These are phyloP conservation scores for Parauchenoglanis punctatus DNA, from an alignment of 2,797 vertebrate species.

Conservation along the genomic window DNA sequence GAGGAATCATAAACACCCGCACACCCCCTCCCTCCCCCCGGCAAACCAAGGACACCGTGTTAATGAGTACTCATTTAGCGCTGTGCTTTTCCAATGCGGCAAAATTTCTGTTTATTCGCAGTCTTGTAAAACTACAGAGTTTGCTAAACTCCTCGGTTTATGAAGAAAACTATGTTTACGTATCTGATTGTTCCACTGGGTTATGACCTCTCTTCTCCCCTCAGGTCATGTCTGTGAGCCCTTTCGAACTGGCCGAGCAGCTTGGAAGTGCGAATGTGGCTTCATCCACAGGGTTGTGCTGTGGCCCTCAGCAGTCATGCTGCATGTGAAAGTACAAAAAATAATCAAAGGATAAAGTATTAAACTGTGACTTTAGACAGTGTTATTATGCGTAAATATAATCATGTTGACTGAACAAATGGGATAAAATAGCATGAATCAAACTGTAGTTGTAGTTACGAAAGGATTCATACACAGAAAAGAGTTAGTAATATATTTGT, in stretches of 20 bases:
- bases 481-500: background rate
- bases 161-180: background rate
- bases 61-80: slow-evolving; percentile 12
- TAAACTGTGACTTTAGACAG: background rate
- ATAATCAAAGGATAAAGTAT: background rate
- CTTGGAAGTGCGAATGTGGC: slow-evolving; percentile 51
- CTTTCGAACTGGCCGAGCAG: slow-evolving; percentile 71
- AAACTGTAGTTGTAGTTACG: background rate
- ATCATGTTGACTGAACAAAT: too few relatives aligned
- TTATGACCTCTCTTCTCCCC: slow-evolving; percentile 49
- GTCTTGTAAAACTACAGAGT: background rate
- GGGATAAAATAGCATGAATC: background rate
- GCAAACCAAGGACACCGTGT: slow-evolving; percentile 12
- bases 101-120: background rate
- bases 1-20: slow-evolving; percentile 13
- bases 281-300: slow-evolving; percentile 73
- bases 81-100: background rate
- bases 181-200: background rate
- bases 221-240: slow-evolving; percentile 70
- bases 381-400: background rate
- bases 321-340: slow-evolving; percentile 69
- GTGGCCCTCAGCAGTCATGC: slow-evolving; percentile 69
- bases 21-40: too few relatives aligned
- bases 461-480: background rate
- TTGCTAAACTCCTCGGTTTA: background rate